Conservation (phyloP, 2,113 vertebrate genomes). For the Ailuropoda melanoleuca region DNA sequence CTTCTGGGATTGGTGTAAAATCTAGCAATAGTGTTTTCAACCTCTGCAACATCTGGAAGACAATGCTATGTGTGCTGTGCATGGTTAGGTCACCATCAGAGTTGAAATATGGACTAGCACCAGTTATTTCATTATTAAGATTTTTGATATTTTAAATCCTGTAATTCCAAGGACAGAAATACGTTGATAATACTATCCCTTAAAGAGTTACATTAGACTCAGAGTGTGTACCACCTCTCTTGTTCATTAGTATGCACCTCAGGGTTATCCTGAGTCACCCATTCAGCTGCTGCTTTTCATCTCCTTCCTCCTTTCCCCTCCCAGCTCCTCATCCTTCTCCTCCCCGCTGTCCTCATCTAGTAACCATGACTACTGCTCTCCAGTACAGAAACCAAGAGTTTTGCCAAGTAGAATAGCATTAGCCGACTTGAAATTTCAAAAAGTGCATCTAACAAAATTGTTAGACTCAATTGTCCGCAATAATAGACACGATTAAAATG, state of each 20-base stretch:
- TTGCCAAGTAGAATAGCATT: not conserved
- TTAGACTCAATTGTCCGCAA: not conserved
- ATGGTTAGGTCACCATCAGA: not conserved
- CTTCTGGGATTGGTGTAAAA: not conserved
- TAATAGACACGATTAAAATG: not conserved
- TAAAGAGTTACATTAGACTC: not conserved
- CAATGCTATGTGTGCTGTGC: not conserved
- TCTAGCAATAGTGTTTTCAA: not conserved
- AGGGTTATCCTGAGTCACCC: not conserved
- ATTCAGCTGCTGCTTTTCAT: not conserved
- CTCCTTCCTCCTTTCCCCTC: not conserved
- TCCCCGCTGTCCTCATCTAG: not conserved
- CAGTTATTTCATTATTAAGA: not conserved
- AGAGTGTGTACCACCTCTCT: not conserved
- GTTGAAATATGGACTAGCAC: not conserved
- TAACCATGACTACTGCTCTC: not conserved
- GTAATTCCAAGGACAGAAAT: not conserved
- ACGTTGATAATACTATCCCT: not conserved
- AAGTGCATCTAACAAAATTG: not conserved
- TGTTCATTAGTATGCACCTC: not conserved
- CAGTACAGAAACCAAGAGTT: not conserved
- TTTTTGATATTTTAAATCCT: slow-evolving; percentile 24
- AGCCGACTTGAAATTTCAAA: not conserved
- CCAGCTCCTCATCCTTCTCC: not conserved
- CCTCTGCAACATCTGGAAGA: not conserved